These are phyloP conservation scores for Iguana delicatissima DNA, from an alignment of 2,797 vertebrate genomes.

Conservation along the genomic window DNA sequence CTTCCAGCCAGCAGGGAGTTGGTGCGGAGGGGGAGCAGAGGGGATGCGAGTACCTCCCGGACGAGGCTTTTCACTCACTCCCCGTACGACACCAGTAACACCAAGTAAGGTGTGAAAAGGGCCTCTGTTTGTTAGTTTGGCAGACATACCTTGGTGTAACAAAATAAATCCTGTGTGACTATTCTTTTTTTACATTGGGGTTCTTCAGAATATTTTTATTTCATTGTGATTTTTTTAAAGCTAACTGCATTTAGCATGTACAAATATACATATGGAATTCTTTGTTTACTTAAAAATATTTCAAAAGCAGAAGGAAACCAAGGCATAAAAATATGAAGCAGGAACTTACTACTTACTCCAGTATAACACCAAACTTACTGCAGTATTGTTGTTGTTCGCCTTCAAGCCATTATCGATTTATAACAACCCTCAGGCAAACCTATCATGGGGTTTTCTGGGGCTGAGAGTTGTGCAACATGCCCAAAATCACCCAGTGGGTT, in stretches of 20 bases:
- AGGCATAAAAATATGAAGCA: constrained; percentile 4
- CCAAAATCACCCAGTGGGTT: too few relatives aligned
- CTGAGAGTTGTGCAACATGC: too few relatives aligned
- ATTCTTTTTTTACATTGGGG: neutral
- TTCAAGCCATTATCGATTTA: too few relatives aligned
- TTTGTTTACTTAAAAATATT: constrained; percentile 23
- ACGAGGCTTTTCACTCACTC: too few relatives aligned
- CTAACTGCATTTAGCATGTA: constrained; percentile 15
- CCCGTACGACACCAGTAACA: too few relatives aligned
- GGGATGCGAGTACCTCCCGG: too few relatives aligned
- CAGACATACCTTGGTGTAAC: neutral
- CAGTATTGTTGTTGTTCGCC: too few relatives aligned
- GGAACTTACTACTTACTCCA: neutral
- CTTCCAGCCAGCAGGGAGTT: too few relatives aligned
- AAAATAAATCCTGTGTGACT: neutral
- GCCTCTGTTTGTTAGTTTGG: neutral
- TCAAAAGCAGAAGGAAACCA: constrained; percentile 6
- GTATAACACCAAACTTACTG: neutral
- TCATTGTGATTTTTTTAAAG: neutral
- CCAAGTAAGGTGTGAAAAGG: too few relatives aligned
- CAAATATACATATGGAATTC: constrained; percentile 19
- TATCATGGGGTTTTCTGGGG: too few relatives aligned
- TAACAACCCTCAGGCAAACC: too few relatives aligned
- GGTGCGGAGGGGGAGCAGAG: too few relatives aligned
- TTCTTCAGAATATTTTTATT: neutral